Conservation (phyloP, 2,888 invertebrate genomes). For the Caenorhabditis angaria region DNA sequence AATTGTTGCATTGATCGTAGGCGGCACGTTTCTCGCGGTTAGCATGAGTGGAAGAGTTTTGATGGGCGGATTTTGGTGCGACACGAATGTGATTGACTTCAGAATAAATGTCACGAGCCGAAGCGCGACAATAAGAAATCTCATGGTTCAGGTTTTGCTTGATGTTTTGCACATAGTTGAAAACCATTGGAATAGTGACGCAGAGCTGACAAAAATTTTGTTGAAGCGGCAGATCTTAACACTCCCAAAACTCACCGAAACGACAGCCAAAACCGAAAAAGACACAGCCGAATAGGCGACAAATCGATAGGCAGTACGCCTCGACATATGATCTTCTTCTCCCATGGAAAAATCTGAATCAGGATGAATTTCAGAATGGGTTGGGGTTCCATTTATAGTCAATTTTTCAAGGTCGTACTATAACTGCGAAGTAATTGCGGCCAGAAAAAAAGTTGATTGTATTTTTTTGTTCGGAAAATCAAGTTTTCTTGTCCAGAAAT, state of each 20-base stretch:
- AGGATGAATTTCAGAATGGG: no score
- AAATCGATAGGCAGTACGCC: neutral
- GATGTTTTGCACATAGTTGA: slow-evolving; percentile 39
- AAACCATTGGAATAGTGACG: slow-evolving; percentile 29
- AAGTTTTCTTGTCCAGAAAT: no score
- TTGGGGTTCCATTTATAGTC: no score
- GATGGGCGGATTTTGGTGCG: slow-evolving; percentile 41
- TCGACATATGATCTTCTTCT: neutral
- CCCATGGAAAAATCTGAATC: no score
- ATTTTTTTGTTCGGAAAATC: no score
- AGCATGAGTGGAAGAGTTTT: no score
- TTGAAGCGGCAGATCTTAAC: no score
- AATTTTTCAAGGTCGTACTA: no score
- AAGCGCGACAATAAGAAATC: slow-evolving; percentile 32
- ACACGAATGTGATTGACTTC: slow-evolving; percentile 46
- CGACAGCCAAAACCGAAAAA: slow-evolving; percentile 7
- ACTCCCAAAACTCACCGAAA: neutral
- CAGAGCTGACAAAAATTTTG: slow-evolving; percentile 11
- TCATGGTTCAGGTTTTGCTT: slow-evolving; percentile 33
- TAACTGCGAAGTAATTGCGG: no score
- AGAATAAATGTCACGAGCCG: slow-evolving; percentile 52
- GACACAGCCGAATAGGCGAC: slow-evolving; percentile 1
- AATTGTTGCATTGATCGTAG: slow-evolving; percentile 37
- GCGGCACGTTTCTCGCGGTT: neutral
- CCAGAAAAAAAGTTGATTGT: no score